Base-by-base conservation (phyloP, 2,797 vertebrate genomes). In the Macrochelys suwanniensis region DNA sequence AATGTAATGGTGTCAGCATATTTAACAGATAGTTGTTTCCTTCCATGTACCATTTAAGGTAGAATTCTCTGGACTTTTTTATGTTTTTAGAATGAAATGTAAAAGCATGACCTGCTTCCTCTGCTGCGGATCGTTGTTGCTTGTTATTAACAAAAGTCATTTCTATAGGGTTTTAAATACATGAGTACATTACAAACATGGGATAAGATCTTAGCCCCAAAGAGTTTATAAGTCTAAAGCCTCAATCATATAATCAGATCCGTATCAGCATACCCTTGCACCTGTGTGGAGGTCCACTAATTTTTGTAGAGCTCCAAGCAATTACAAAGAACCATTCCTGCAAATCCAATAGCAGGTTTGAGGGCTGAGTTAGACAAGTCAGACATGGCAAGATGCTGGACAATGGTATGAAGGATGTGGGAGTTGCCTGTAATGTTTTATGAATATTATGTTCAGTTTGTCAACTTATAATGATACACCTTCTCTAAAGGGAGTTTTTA, bases 21-120 rank as follows among this genome's bases (percentile, higher is more conserved):
- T 85, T 86, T 85, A 86, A 28, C 68, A 89, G 85, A 81, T 68
- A 82, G 65, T 77, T 93, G 79, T 85, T 93, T 85, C 61, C 53
- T 42, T 88, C 82, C 51, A 82, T 77, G 50, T 56, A 78, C 49
- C 54, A 26, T 89, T 89, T 82, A 78, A 78, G 71, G 50, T 79
- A 33, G 45, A 56, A 50, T n/a, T 50, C 11, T 9, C 11, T 45
- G 42, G 71, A 25, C 71, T 74, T 74, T 1, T 9, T 45, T 74
- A 26, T 42, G 6, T 45, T 7, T 45, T 26, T 49, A 47, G 13
- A 28, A 47, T 77, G 61, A 54, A 78, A 82, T 49, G 0, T 33
- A 37, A 37, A 5, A 28, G 13, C 25, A 13, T 78, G 61, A 28
- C 12, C 33, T 3, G 10, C 25, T 45, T 95, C 42, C 79, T 21